These are phyloP conservation scores for Lagodon rhomboides DNA, from an alignment of 2,797 vertebrate species.

Conservation along the genomic window DNA sequence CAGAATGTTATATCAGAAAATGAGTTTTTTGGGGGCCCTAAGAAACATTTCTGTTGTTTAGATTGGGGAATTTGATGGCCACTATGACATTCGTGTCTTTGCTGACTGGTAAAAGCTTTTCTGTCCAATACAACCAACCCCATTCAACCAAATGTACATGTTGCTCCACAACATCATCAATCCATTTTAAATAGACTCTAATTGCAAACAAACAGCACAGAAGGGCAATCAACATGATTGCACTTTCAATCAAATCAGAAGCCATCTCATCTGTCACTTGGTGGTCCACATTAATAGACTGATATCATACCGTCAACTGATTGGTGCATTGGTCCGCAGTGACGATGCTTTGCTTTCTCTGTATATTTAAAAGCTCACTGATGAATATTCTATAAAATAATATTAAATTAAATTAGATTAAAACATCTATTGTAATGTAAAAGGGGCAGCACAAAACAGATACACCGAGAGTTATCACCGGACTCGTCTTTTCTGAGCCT, in stretches of 20 bases:
- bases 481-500: background rate
- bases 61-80: background rate
- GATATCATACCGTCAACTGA: slow-evolving; percentile 28
- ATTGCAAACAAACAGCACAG: background rate
- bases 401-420: background rate
- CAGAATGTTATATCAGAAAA: background rate
- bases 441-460: background rate
- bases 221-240: slow-evolving; percentile 23
- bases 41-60: background rate
- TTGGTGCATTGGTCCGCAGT: background rate
- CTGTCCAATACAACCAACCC: background rate
- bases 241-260: slow-evolving; percentile 18
- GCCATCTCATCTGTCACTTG: slow-evolving; percentile 4
- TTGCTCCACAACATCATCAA: background rate
- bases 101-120: background rate
- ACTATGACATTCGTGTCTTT: background rate
- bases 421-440: background rate
- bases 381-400: background rate
- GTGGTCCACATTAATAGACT: slow-evolving; percentile 2
- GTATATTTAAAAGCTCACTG: background rate
- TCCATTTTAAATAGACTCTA: background rate
- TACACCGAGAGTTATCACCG: background rate
- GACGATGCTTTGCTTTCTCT: background rate
- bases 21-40: background rate
- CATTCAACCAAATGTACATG: background rate